phyloP scores from a whole-genome alignment of 2,888 invertebrate species.

The Sinopyrophorus schimmeli region DNA sequence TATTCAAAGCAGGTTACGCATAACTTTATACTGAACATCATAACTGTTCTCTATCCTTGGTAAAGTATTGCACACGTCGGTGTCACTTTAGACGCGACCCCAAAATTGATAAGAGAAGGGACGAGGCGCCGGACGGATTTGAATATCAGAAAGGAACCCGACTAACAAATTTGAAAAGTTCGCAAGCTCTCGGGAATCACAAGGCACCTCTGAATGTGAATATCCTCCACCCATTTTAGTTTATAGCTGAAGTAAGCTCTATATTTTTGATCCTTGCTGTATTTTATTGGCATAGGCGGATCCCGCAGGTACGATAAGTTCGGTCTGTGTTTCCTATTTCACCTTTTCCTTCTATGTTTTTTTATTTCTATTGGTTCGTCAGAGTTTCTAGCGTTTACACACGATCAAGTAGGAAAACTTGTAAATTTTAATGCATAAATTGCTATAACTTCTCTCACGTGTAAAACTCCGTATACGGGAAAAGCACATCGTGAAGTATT shows the following conservation, averaged over 20 bases:
- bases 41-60: constrained; percentile 40
- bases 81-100: constrained; percentile 15
- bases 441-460: constrained; percentile 6
- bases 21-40: constrained; percentile 51
- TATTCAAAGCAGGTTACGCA: constrained; percentile 49
- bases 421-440: constrained; percentile 17
- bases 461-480: constrained; percentile 4
- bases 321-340: constrained; percentile 24
- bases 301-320: constrained; percentile 51
- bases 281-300: constrained; percentile 49
- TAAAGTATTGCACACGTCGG: constrained; percentile 32
- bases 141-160: constrained; percentile 33
- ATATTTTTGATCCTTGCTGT: constrained; percentile 50
- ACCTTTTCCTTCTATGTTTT: constrained; percentile 25
- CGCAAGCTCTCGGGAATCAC: constrained; percentile 45
- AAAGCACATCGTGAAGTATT: no score
- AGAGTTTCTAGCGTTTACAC: constrained; percentile 13
- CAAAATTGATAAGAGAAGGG: constrained; percentile 18
- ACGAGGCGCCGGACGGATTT: constrained; percentile 31
- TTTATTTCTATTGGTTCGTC: constrained; percentile 19
- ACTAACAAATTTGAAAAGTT: constrained; percentile 38
- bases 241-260: constrained; percentile 48
- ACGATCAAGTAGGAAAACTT: constrained; percentile 23
- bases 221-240: constrained; percentile 50
- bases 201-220: constrained; percentile 46